These are phyloP conservation scores for Halocaridina rubra DNA, from an alignment of 2,888 invertebrate genomes.

Conservation along the genomic window DNA sequence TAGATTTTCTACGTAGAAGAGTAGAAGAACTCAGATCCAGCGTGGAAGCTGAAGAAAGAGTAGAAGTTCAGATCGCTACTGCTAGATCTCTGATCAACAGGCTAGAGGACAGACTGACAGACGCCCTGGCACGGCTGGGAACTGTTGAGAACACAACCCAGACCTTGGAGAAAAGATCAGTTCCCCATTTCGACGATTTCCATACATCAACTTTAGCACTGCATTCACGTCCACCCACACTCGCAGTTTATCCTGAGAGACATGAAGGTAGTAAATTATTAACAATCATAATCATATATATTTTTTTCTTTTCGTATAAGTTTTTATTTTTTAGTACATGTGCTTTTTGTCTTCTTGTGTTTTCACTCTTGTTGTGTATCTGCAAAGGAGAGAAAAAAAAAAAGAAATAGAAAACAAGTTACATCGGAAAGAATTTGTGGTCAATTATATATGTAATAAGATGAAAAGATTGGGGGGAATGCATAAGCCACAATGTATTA, in stretches of 20 bases:
- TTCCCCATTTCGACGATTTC: neutral
- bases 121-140: constrained; percentile 30
- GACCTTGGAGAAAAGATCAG: constrained; percentile 34
- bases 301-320: no score
- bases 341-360: no score
- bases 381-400: no score
- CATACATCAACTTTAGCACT: neutral
- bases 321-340: no score
- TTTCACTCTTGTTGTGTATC: no score
- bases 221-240: constrained; percentile 27
- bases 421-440: no score
- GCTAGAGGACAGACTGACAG: constrained; percentile 34
- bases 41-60: neutral
- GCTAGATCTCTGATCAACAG: constrained; percentile 14
- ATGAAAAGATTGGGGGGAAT: no score
- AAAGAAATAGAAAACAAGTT: no score
- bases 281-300: no score
- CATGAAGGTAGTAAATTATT: constrained; percentile 2
- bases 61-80: constrained; percentile 21
- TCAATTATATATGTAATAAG: no score
- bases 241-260: constrained; percentile 30
- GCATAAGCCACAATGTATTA: no score
- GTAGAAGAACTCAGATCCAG: constrained; percentile 19
- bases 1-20: constrained; percentile 48
- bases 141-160: constrained; percentile 43